phyloP scores from a whole-genome alignment of 2,888 invertebrate genomes.

The Marasmarcha lunaedactyla region DNA sequence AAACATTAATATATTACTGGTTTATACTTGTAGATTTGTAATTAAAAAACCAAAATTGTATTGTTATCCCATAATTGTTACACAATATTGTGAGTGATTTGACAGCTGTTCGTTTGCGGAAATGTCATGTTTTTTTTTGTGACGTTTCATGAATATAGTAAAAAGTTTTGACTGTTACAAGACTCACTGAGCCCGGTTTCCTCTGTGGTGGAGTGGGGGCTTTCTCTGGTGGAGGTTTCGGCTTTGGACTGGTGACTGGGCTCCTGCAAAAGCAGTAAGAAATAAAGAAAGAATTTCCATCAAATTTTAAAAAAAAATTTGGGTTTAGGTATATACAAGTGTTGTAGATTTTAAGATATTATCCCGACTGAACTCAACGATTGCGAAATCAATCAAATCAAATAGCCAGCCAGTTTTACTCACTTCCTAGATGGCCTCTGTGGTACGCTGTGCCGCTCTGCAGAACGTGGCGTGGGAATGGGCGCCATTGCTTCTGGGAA shows the following conservation, averaged over 20 bases:
- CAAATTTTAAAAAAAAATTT: conserved; percentile 17
- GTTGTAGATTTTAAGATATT: too few species aligned
- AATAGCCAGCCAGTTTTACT: too few species aligned
- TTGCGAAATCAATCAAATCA: too few species aligned
- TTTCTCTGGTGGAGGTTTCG: conserved; percentile 18
- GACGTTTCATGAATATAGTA: too few species aligned
- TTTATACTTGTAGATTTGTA: neutral
- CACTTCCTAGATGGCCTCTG: conserved; percentile 24
- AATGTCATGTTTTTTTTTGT: neutral
- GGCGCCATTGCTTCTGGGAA: conserved; percentile 56
- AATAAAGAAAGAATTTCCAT: neutral
- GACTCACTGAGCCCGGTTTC: too few species aligned
- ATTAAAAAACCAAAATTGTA: neutral
- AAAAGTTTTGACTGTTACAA: conserved; percentile 11
- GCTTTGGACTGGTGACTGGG: conserved; percentile 22
- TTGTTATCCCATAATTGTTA: neutral
- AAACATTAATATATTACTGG: conserved; percentile 6
- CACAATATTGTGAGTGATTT: neutral
- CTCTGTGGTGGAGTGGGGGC: conserved; percentile 12
- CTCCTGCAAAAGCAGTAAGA: conserved; percentile 23
- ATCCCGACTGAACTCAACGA: too few species aligned
- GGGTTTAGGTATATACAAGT: too few species aligned
- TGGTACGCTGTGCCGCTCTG: conserved; percentile 22
- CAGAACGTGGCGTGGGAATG: conserved; percentile 40
- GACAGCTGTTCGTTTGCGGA: neutral